Base-by-base conservation (phyloP, 2,113 vertebrate genomes). In the Apus apus region DNA sequence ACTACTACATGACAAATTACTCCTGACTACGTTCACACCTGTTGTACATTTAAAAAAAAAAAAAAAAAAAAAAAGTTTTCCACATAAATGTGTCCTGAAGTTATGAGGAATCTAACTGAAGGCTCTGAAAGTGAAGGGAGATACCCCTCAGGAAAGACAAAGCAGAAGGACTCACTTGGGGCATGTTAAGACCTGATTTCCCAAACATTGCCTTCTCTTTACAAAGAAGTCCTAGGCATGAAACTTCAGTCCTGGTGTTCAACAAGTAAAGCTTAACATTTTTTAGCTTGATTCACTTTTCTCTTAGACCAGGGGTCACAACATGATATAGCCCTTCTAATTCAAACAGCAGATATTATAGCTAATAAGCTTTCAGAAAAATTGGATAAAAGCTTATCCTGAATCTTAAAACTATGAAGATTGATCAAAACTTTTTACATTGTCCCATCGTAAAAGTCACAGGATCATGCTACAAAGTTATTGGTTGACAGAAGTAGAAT, bases 241-340 rank as follows among this genome's bases (percentile, higher is more conserved):
- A 96, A 95, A 91, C 53, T 65, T 91, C 62, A 91, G 4, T 40
- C 25, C 36, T 40, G 13, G 6, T 85, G 50, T 89, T 85, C 78
- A 79, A 85, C 13, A 82, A 76, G 60, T 81, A 89, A 88, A 92
- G 21, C 66, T 92, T 78, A 95, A 89, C 89, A 78, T 79, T 94
- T 64, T 85, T 90, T 88, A 85, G 27, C 43, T 36, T 87, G 36
- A 60, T 76, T 96, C 70, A 79, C 54, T 87, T 89, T 89, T 83
- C 43, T 76, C 23, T 93, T 76, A 95, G 62, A 83, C 66, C n/a
- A 51, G n/a, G 32, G 67, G 76, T 92, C 79, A 89, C 14, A 82
- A 85, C 23, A 43, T 34, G 22, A 21, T 70, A 46, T 54, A 82
- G n/a, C 17, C 58, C 29, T 89, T 87, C 70, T 87, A 72, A 89